Evolutionary conservation across 2,888 invertebrate genomes (phyloP).

Genomic region (Conistra vaccinii): DNA sequence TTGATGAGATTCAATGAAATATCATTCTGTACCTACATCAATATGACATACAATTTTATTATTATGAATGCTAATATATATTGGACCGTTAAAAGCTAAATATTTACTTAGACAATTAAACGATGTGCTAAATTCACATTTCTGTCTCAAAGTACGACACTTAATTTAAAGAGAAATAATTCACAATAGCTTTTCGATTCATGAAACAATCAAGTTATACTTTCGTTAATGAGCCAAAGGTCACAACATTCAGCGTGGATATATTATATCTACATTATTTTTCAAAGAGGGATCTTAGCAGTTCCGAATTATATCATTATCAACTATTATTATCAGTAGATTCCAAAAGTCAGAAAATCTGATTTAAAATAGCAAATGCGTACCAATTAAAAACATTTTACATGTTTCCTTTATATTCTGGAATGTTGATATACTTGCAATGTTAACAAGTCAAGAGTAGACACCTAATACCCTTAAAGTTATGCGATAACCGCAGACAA

Average conservation of each 20-base stretch:
- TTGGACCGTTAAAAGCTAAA: constrained; percentile 77
- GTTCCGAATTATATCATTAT: constrained; percentile 26
- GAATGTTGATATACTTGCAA: constrained; percentile 71
- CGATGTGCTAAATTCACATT: constrained; percentile 57
- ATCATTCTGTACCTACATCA: constrained; percentile 60
- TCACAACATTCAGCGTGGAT: constrained; percentile 32
- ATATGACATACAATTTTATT: constrained; percentile 62
- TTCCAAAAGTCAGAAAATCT: constrained; percentile 58
- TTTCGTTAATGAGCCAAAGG: constrained; percentile 37
- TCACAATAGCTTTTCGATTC: constrained; percentile 54
- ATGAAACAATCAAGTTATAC: constrained; percentile 34
- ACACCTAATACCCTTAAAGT: constrained; percentile 74
- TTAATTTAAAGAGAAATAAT: constrained; percentile 55
- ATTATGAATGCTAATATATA: constrained; percentile 60
- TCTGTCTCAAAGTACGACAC: constrained; percentile 53
- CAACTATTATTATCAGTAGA: constrained; percentile 44
- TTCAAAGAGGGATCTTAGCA: constrained; percentile 27
- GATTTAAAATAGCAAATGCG: constrained; percentile 37
- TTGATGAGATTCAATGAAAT: constrained; percentile 67
- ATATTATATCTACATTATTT: constrained; percentile 42
- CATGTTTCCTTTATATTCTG: constrained; percentile 57
- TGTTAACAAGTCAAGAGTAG: constrained; percentile 53
- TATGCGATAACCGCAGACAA: constrained; percentile 82
- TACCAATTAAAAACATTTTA: constrained; percentile 46
- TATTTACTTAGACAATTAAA: constrained; percentile 59